These are phyloP conservation scores for Scalopus aquaticus DNA, from an alignment of 2,113 vertebrate genomes.

Conservation along the genomic window DNA sequence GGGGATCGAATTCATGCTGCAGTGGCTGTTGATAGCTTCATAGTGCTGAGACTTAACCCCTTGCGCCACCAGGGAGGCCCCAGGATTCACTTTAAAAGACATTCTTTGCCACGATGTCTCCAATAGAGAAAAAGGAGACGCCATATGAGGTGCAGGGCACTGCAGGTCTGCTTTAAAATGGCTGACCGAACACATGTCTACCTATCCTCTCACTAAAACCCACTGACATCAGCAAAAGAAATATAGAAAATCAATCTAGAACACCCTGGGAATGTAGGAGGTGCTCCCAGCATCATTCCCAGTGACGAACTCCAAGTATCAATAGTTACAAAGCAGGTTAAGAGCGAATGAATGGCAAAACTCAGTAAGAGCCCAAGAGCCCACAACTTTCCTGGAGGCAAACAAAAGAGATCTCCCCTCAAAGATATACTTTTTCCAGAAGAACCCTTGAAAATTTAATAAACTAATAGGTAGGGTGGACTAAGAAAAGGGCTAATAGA, in stretches of 20 bases:
- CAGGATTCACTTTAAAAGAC: background rate
- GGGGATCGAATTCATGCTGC: too few relatives aligned
- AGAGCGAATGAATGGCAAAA: background rate
- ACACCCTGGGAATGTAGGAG: background rate
- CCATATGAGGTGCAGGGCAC: background rate
- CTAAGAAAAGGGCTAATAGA: background rate
- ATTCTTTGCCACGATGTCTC: slow-evolving; percentile 19
- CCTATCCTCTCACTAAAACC: slow-evolving; percentile 15
- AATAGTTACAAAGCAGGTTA: background rate
- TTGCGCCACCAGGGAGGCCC: too few relatives aligned
- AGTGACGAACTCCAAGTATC: background rate
- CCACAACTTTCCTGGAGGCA: background rate
- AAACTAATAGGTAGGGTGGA: background rate
- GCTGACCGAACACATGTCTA: background rate
- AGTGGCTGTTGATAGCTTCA: too few relatives aligned
- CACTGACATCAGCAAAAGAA: slow-evolving; percentile 44
- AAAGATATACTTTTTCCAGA: slow-evolving; percentile 41
- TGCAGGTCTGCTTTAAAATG: slow-evolving; percentile 42
- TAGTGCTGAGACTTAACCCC: too few relatives aligned
- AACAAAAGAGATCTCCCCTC: slow-evolving; percentile 11
- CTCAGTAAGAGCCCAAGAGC: background rate
- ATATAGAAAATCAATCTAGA: slow-evolving; percentile 12
- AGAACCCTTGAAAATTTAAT: slow-evolving; percentile 6
- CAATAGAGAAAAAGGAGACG: slow-evolving; percentile 5
- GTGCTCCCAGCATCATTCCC: background rate